Conservation (phyloP, 2,797 vertebrate genomes). For the Chaunax sp. region DNA sequence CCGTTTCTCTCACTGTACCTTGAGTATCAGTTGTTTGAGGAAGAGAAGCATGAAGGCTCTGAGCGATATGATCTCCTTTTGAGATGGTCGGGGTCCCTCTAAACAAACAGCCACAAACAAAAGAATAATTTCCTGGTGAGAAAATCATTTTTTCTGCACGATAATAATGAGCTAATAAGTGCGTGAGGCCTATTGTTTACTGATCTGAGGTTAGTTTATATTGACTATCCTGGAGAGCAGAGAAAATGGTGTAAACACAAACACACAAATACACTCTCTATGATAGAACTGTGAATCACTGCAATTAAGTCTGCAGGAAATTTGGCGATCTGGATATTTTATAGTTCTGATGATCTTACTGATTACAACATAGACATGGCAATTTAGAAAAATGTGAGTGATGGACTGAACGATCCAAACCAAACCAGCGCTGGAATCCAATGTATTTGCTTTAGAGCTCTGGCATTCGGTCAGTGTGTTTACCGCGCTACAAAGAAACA, state of each 20-base stretch:
- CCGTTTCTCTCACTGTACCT: constrained; percentile 81
- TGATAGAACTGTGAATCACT: constrained; percentile 53
- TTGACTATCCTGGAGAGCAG: constrained; percentile 51
- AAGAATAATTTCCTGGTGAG: constrained; percentile 54
- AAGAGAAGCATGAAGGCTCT: constrained; percentile 99
- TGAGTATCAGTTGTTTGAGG: constrained; percentile 98
- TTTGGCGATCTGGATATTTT: constrained; percentile 81
- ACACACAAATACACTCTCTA: not conserved
- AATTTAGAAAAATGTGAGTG: constrained; percentile 57
- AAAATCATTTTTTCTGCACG: constrained; percentile 17
- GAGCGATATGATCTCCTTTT: constrained; percentile 98
- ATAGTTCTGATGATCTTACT: constrained; percentile 73
- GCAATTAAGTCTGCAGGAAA: constrained; percentile 89
- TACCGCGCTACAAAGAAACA: constrained; percentile 39
- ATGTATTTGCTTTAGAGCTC: constrained; percentile 33
- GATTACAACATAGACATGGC: constrained; percentile 55
- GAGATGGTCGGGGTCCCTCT: constrained; percentile 96
- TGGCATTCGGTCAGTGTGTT: constrained; percentile 42
- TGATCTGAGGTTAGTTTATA: constrained; percentile 43
- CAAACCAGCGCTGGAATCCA: constrained; percentile 46
- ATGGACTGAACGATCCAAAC: constrained; percentile 58
- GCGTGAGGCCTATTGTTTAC: constrained; percentile 43
- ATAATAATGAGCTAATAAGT: constrained; percentile 44
- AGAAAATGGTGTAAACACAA: constrained; percentile 39
- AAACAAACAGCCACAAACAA: constrained; percentile 61